Evolutionary conservation across 2,113 vertebrate genomes (phyloP), one percentile per base, ranked within the genome.

Genomic region (Phylloscopus trochilus): DNA sequence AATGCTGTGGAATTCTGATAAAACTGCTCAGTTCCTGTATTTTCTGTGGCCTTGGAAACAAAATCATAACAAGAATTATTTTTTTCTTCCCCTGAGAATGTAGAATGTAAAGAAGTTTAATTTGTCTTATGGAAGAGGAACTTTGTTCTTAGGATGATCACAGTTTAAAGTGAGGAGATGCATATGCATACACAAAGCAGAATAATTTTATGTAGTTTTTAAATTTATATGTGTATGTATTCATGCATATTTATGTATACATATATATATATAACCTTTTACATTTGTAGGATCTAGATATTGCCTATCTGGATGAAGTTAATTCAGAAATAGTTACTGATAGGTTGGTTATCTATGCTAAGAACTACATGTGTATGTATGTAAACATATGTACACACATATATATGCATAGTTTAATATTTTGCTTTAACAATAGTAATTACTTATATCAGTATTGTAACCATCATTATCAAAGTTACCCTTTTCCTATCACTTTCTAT

Each of bases 31-130:
- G 44, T 92, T 88, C 79, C 69, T 78, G 18, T 93, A 46, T 95
- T 91, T 89, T 84, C 58, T n/a, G 84, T 87, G 78, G 35, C 58
- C 78, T 82, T 91, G 77, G 83, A 85, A 95, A 81, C 64, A 90
- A 75, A 89, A 87, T 76, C 41, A 46, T 20, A 67, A 35, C 22
- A 64, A n/a, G 17, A 68, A 46, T 52, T 81, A 33, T 33, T 19
- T 4, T 37, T 83, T 72, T 76, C 72, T 27, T 8, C 22, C 16
- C 5, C 13, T 35, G 22, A 13, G 20, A 21, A 19, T 31, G 10
- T 52, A 56, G 56, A 82, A 72, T 35, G n/a, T 53, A 44, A 85
- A 87, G 69, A 72, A 59, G 62, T 84, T 43, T 60, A 12, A 55
- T 87, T 55, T 78, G 19, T 69, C 49, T 39, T 69, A 43, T 10